Evolutionary conservation across 2,113 vertebrate genomes (phyloP).

Genomic region (Myotis davidii): DNA sequence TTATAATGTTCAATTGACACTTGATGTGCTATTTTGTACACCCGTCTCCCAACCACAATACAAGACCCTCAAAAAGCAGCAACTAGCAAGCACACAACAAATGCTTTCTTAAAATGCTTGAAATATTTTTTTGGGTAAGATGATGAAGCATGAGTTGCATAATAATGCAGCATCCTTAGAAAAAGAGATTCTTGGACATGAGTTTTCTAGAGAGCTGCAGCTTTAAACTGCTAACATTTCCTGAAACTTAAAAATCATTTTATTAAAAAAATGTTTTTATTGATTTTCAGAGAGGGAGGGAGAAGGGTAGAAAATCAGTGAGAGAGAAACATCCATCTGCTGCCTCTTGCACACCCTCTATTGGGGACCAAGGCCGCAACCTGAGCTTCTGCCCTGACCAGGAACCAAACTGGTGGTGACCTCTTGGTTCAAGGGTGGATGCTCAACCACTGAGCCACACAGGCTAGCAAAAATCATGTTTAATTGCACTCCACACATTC

Average conservation of each 20-base stretch:
- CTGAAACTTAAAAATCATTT: slow-evolving; percentile 24
- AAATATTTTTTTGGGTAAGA: background rate
- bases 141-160: background rate
- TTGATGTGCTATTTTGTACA: background rate
- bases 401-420: no score
- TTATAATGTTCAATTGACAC: background rate
- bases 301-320: no score
- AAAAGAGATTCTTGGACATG: background rate
- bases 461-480: background rate
- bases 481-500: background rate
- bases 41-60: background rate
- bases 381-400: no score
- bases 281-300: no score
- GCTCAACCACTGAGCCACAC: background rate
- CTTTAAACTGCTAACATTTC: slow-evolving; percentile 8
- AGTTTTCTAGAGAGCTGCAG: slow-evolving; percentile 9
- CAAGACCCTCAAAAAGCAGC: background rate
- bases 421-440: background rate
- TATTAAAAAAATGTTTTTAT: no score
- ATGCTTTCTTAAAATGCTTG: slow-evolving; percentile 2
- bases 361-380: no score
- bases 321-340: no score
- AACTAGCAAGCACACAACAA: background rate
- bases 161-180: background rate
- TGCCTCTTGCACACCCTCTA: no score